Percentiles rank a stretch among this genome's conserved stretches.
Evolutionary conservation across 2,888 invertebrate species (phyloP).

Genomic region (Molorchus minor): DNA sequence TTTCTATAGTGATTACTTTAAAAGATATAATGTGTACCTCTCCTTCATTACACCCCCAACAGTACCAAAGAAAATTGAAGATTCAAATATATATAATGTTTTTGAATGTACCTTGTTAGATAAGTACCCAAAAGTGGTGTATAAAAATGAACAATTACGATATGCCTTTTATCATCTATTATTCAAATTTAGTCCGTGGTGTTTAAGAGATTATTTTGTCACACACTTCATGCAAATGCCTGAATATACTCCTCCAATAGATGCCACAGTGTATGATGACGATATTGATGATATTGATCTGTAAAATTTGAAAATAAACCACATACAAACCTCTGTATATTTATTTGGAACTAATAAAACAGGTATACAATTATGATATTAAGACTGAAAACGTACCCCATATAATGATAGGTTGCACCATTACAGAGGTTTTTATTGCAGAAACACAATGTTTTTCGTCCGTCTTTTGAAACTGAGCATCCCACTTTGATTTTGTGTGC

Average conservation of each 20-base stretch:
- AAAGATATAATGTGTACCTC: conserved; percentile 70
- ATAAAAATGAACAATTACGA: conserved; percentile 76
- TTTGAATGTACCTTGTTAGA: conserved; percentile 73
- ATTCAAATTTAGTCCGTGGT: conserved; percentile 70
- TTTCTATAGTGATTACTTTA: conserved; percentile 75
- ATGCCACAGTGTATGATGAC: conserved; percentile 20
- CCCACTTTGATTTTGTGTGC: conserved; percentile 33
- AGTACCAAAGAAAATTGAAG: conserved; percentile 66
- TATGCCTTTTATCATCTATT: conserved; percentile 73
- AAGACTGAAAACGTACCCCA: conserved; percentile 2
- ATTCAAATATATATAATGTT: conserved; percentile 66
- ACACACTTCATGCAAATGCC: conserved; percentile 74
- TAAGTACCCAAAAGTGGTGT: conserved; percentile 68
- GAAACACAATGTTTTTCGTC: conserved; percentile 39
- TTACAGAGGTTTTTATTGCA: conserved; percentile 44
- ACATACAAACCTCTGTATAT: neutral
- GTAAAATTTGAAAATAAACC: conserved; percentile 12
- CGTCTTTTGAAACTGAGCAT: conserved; percentile 32
- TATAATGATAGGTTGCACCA: neutral
- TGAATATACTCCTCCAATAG: conserved; percentile 46
- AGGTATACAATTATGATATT: neutral
- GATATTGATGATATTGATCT: conserved; percentile 24
- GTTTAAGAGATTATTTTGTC: conserved; percentile 69
- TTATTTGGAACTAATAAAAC: neutral
- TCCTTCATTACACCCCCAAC: conserved; percentile 53